Conservation (phyloP, 2,888 invertebrate species). For the Heliconius ethilla region DNA sequence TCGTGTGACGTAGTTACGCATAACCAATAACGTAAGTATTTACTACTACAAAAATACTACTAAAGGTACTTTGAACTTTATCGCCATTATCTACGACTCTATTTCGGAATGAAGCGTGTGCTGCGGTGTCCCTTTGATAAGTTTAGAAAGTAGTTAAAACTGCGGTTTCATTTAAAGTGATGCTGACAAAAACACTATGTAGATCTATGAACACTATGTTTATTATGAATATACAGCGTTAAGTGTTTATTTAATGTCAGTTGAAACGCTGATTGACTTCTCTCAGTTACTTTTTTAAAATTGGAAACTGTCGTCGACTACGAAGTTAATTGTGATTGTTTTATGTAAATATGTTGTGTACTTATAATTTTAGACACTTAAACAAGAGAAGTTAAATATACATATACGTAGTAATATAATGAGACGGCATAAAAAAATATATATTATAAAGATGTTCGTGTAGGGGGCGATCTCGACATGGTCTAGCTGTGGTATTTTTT, state of each 20-base stretch:
- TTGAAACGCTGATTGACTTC: neutral
- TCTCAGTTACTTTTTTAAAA: neutral
- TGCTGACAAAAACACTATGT: too few species aligned
- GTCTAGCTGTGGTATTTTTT: too few species aligned
- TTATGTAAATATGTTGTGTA: slow-evolving; percentile 7
- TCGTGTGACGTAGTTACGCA: too few species aligned
- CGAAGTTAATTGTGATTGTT: slow-evolving; percentile 18
- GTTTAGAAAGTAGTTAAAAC: too few species aligned
- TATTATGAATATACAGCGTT: neutral
- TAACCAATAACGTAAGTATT: too few species aligned
- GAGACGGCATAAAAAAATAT: neutral
- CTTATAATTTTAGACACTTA: slow-evolving; percentile 1
- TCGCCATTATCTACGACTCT: too few species aligned
- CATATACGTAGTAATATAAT: neutral
- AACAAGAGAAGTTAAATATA: neutral
- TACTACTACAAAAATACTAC: too few species aligned
- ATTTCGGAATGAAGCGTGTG: too few species aligned
- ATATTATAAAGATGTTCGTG: neutral
- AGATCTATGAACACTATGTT: too few species aligned
- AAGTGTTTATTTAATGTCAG: neutral
- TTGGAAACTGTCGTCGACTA: neutral
- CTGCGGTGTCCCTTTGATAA: too few species aligned
- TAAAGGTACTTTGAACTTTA: too few species aligned
- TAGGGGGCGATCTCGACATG: neutral
- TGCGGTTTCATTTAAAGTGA: too few species aligned